These are phyloP conservation scores for Gouania willdenowi DNA, from an alignment of 2,797 vertebrate species.

Conservation along the genomic window DNA sequence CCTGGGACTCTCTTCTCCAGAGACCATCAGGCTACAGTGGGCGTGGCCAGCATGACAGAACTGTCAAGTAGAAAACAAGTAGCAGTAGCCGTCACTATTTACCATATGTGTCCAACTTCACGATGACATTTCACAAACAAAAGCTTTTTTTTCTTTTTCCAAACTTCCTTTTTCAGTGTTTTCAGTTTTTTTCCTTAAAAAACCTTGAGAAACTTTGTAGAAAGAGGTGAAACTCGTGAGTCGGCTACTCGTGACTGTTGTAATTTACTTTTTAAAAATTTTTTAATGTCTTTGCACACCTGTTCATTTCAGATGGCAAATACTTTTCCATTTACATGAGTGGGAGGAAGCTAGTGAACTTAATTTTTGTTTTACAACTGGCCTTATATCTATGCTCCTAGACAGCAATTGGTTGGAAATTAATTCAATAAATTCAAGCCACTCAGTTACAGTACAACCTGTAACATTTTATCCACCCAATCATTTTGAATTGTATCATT, in stretches of 20 bases:
- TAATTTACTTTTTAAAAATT: not conserved
- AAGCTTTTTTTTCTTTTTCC: too few species aligned
- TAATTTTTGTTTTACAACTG: slow-evolving; percentile 4
- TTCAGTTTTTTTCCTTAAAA: slow-evolving; percentile 11
- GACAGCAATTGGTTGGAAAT: slow-evolving; percentile 12
- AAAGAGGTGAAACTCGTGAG: slow-evolving; percentile 5
- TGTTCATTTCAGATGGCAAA: slow-evolving; percentile 22
- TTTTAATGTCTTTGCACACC: slow-evolving; percentile 22
- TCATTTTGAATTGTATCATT: too few species aligned
- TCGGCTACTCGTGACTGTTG: slow-evolving; percentile 1
- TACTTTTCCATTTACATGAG: slow-evolving; percentile 28
- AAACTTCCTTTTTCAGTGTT: not conserved
- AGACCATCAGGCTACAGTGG: too few species aligned
- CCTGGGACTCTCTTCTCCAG: too few species aligned
- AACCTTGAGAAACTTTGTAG: slow-evolving; percentile 23
- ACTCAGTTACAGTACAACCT: too few species aligned
- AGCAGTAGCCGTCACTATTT: too few species aligned
- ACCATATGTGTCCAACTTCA: too few species aligned
- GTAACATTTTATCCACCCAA: too few species aligned
- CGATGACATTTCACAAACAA: too few species aligned
- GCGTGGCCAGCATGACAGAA: too few species aligned
- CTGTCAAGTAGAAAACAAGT: too few species aligned
- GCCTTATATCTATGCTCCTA: slow-evolving; percentile 3
- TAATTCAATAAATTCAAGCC: too few species aligned
- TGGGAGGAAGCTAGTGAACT: slow-evolving; percentile 36